Percentiles rank a stretch among this genome's conserved stretches.
Evolutionary conservation across 2,888 invertebrate species (phyloP).

Genomic region (Perdita meconis): DNA sequence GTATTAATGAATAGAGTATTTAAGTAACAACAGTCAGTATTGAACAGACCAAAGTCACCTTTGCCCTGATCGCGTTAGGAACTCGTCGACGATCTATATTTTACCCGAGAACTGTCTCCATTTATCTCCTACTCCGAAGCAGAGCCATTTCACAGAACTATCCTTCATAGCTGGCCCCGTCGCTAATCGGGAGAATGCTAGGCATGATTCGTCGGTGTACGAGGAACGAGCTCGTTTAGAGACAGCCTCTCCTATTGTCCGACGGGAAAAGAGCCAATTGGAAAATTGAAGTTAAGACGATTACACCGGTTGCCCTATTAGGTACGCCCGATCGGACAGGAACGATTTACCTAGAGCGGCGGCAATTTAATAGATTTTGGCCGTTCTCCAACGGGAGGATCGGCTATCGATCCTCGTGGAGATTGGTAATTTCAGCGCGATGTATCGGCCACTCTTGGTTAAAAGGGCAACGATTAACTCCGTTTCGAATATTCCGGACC

Average conservation of each 20-base stretch:
- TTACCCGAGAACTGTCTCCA: too few species aligned
- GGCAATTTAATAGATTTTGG: conserved; percentile 63
- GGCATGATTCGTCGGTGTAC: neutral
- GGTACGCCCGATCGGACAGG: conserved; percentile 47
- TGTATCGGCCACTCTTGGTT: conserved; percentile 41
- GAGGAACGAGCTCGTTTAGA: conserved; percentile 24
- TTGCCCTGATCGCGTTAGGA: too few species aligned
- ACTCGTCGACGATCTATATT: too few species aligned
- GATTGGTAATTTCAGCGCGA: conserved; percentile 46
- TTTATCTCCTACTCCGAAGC: too few species aligned
- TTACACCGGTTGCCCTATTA: conserved; percentile 62
- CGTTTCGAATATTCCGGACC: conserved; percentile 12
- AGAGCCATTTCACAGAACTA: too few species aligned
- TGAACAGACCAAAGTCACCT: too few species aligned
- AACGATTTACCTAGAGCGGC: conserved; percentile 59
- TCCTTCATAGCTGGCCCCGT: too few species aligned
- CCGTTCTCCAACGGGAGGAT: conserved; percentile 48
- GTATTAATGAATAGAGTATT: too few species aligned
- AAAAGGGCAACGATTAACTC: conserved; percentile 51
- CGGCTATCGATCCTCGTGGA: conserved; percentile 49
- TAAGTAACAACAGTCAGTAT: too few species aligned
- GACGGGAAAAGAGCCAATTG: conserved; percentile 62
- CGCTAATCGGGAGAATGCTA: conserved; percentile 2
- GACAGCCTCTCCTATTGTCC: conserved; percentile 43
- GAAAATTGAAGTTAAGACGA: conserved; percentile 72